Percentiles rank a stretch among this genome's conserved stretches.
phyloP scores from a whole-genome alignment of 2,888 invertebrate species.

The Terebella lapidaria region DNA sequence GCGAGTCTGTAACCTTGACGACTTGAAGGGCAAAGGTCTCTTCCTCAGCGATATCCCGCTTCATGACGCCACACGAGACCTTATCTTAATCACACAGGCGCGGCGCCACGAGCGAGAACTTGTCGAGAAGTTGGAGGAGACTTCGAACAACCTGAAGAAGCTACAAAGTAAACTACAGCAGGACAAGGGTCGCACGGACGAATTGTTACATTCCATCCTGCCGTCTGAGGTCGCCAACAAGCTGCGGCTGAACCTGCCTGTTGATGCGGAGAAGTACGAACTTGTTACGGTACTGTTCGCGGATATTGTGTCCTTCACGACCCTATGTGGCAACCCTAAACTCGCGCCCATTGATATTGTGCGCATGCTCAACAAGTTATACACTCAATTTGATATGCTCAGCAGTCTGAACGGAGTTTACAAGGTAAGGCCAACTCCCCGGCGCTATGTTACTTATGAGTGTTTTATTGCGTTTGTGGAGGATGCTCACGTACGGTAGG shows the following conservation, averaged over 20 bases:
- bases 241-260: constrained; percentile 24
- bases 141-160: constrained; percentile 32
- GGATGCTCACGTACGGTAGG: too few relatives aligned
- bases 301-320: constrained; percentile 34
- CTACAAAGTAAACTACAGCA: constrained; percentile 27
- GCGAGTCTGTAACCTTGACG: constrained; percentile 28
- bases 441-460: background rate
- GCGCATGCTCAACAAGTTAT: constrained; percentile 30
- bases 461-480: background rate
- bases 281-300: constrained; percentile 31
- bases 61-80: constrained; percentile 33
- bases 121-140: constrained; percentile 36
- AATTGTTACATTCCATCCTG: constrained; percentile 31
- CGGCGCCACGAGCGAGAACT: constrained; percentile 30
- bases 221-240: constrained; percentile 29
- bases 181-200: constrained; percentile 32
- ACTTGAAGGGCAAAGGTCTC: constrained; percentile 27
- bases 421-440: constrained; percentile 17
- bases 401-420: constrained; percentile 20
- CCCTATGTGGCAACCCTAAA: constrained; percentile 28
- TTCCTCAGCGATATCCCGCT: constrained; percentile 33
- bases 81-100: constrained; percentile 31
- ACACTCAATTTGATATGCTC: constrained; percentile 25
- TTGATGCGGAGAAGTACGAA: constrained; percentile 32
- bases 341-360: constrained; percentile 35